phyloP scores from a whole-genome alignment of 1,140 invertebrate genomes.

The Achroia grisella region DNA sequence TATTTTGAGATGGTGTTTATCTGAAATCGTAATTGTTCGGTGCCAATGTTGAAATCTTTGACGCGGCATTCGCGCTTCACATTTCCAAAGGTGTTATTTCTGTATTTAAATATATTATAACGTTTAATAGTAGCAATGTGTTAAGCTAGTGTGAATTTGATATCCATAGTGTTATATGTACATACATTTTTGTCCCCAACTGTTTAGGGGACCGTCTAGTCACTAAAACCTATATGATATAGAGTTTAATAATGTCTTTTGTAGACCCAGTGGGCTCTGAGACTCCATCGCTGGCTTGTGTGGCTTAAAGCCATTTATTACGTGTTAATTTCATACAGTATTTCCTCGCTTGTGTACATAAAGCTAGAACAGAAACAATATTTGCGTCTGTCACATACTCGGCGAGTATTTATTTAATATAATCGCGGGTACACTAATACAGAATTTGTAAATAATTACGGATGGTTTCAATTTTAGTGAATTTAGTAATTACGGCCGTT shows the following conservation, averaged over 20 bases:
- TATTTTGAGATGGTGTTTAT: constrained; percentile 50
- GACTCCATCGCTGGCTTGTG: background rate
- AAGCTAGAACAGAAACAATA: background rate
- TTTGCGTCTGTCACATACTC: too few species aligned
- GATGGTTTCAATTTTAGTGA: constrained; percentile 36
- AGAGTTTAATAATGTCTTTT: background rate
- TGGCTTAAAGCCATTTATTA: constrained; percentile 29
- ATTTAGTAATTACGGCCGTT: constrained; percentile 33
- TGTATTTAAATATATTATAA: constrained; percentile 19
- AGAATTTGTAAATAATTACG: constrained; percentile 28
- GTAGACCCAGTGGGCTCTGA: constrained; percentile 2
- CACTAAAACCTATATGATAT: constrained; percentile 47
- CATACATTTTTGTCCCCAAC: constrained; percentile 39
- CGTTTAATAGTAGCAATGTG: constrained; percentile 24
- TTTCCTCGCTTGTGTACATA: constrained; percentile 58
- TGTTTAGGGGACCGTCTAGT: constrained; percentile 54
- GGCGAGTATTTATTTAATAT: too few species aligned
- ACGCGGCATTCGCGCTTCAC: constrained; percentile 17
- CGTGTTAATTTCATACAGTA: constrained; percentile 32
- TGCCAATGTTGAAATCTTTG: constrained; percentile 28
- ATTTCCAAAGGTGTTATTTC: constrained; percentile 33
- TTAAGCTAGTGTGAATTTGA: constrained; percentile 53
- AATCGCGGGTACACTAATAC: constrained; percentile 7
- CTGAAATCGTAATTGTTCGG: constrained; percentile 18
- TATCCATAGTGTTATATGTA: constrained; percentile 45